Conservation (phyloP, 92 coral and sea anemone species). For the Actinostola sp. region DNA sequence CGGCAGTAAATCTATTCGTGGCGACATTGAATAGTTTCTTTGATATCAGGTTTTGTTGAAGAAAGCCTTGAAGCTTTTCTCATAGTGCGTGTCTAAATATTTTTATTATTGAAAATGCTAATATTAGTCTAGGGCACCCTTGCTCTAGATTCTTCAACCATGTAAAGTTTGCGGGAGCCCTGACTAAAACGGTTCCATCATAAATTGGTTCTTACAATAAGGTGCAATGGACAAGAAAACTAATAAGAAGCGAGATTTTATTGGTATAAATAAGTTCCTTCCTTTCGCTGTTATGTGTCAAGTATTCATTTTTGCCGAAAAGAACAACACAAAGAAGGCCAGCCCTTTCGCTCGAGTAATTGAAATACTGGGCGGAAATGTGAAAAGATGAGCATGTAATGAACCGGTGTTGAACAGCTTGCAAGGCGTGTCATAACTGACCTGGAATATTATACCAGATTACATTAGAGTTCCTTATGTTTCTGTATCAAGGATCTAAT, state of each 20-base stretch:
- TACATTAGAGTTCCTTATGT: background rate
- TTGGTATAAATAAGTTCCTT: too few relatives aligned
- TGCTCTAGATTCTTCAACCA: too few relatives aligned
- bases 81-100: background rate
- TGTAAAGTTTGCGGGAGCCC: too few relatives aligned
- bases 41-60: background rate
- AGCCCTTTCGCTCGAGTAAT: background rate
- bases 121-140: background rate
- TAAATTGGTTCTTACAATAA: too few relatives aligned
- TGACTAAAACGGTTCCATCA: too few relatives aligned
- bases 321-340: background rate
- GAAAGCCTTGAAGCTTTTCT: too few relatives aligned
- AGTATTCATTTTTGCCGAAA: background rate
- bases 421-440: background rate
- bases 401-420: background rate
- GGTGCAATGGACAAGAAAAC: too few relatives aligned
- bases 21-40: too few relatives aligned
- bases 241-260: too few relatives aligned
- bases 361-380: conserved; percentile 14
- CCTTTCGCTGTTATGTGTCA: too few relatives aligned
- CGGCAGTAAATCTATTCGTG: too few relatives aligned
- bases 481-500: background rate
- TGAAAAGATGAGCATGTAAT: conserved; percentile 7
- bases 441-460: background rate
- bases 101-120: conserved; percentile 6